Evolutionary conservation across 2,888 invertebrate species (phyloP).

Genomic region (Drosophila yooni): DNA sequence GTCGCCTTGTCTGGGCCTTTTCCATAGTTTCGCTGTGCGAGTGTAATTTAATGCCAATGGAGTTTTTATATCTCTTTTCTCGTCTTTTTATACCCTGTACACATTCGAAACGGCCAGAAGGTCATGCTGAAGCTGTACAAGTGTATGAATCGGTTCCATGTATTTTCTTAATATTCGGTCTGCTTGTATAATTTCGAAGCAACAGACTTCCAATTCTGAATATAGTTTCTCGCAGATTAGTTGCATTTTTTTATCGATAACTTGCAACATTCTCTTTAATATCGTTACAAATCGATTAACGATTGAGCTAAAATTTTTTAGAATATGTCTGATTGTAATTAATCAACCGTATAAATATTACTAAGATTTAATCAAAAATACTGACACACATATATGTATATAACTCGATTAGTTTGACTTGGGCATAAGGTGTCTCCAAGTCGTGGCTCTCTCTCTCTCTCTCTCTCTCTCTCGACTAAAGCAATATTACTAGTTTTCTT

Average conservation of each 20-base stretch:
- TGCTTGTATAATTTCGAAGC: not conserved
- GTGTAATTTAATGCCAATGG: conserved; percentile 77
- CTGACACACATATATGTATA: not conserved
- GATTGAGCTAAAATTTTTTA: not conserved
- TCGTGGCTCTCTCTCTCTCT: not conserved
- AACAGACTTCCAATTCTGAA: not conserved
- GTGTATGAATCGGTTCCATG: not conserved
- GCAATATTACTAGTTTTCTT: not conserved
- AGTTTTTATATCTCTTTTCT: conserved; percentile 31
- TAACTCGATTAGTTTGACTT: not conserved
- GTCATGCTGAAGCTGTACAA: not conserved
- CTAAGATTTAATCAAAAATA: not conserved
- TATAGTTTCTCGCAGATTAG: not conserved
- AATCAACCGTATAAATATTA: not conserved
- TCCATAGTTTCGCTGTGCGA: conserved; percentile 28
- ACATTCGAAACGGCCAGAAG: not conserved
- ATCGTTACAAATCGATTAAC: not conserved
- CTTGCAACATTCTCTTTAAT: not conserved
- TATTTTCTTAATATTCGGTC: not conserved
- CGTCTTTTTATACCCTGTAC: not conserved
- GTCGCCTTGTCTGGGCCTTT: conserved; percentile 65
- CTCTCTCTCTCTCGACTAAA: not conserved
- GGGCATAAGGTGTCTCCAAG: not conserved
- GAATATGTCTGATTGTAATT: not conserved
- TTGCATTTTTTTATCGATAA: not conserved